These are phyloP conservation scores for Pteronura brasiliensis DNA, from an alignment of 2,113 vertebrate genomes.

Conservation along the genomic window DNA sequence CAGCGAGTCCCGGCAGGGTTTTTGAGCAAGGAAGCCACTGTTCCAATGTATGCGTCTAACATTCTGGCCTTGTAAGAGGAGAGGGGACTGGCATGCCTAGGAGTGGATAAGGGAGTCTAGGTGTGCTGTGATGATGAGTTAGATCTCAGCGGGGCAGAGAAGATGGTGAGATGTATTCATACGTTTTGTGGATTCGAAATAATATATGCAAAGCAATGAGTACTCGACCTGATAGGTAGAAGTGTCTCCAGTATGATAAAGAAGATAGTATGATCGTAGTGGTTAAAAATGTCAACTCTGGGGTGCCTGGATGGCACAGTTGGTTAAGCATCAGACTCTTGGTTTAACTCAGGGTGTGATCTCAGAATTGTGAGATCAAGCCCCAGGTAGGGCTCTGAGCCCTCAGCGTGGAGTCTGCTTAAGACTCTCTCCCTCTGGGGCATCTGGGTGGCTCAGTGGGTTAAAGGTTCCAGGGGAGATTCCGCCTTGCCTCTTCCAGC, in stretches of 20 bases:
- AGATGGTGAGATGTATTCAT: background rate
- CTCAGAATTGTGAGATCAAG: background rate
- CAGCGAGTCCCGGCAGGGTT: background rate
- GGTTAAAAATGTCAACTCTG: background rate
- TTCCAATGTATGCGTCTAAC: background rate
- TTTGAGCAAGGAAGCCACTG: background rate
- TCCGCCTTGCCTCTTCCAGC: too few relatives aligned
- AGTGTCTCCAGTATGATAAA: background rate
- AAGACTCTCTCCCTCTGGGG: background rate
- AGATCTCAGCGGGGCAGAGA: background rate
- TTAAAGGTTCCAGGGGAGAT: too few relatives aligned
- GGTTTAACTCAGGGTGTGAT: background rate
- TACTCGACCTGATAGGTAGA: background rate
- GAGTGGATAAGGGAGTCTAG: background rate
- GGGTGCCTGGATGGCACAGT: background rate
- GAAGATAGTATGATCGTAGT: too few relatives aligned
- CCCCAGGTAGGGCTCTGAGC: background rate
- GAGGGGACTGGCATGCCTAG: background rate
- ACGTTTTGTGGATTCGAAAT: background rate
- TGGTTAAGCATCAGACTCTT: background rate
- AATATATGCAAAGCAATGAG: background rate
- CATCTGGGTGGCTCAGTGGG: too few relatives aligned
- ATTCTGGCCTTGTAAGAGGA: background rate
- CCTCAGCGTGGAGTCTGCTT: background rate
- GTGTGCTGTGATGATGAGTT: background rate